A percentile compares a stretch with the other conserved stretches of the same genome.
These are phyloP conservation scores for Diploptera punctata DNA, from an alignment of 2,888 invertebrate species.

Conservation along the genomic window DNA sequence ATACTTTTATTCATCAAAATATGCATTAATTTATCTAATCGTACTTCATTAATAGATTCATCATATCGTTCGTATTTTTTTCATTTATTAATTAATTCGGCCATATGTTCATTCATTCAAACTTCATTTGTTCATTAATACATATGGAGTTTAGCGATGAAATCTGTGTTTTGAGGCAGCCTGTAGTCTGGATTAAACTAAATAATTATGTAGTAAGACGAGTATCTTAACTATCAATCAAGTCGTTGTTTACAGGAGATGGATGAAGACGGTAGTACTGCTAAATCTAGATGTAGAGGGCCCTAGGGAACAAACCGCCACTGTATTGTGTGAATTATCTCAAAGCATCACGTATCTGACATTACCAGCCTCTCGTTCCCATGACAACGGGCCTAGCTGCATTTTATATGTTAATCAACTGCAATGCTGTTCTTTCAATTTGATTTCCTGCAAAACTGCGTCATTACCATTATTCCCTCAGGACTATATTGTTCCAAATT, in stretches of 20 bases:
- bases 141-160: too few relatives aligned
- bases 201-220: too few relatives aligned
- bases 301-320: not conserved
- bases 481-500: too few relatives aligned
- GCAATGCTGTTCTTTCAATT: too few relatives aligned
- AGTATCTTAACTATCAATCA: not conserved
- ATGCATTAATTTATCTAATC: not conserved
- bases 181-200: too few relatives aligned
- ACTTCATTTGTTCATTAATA: not conserved
- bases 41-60: not conserved
- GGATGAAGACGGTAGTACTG: not conserved
- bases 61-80: not conserved
- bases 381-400: not conserved
- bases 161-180: too few relatives aligned
- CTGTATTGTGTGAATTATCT: not conserved
- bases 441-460: too few relatives aligned
- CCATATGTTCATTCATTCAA: not conserved
- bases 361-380: not conserved
- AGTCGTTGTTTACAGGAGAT: not conserved
- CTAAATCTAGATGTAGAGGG: not conserved
- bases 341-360: conserved; percentile 1
- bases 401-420: too few relatives aligned
- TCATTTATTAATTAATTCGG: not conserved
- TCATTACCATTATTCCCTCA: too few relatives aligned
- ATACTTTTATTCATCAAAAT: too few relatives aligned